Base-by-base conservation (phyloP, 2,113 vertebrate species). In the Cardinalis cardinalis region DNA sequence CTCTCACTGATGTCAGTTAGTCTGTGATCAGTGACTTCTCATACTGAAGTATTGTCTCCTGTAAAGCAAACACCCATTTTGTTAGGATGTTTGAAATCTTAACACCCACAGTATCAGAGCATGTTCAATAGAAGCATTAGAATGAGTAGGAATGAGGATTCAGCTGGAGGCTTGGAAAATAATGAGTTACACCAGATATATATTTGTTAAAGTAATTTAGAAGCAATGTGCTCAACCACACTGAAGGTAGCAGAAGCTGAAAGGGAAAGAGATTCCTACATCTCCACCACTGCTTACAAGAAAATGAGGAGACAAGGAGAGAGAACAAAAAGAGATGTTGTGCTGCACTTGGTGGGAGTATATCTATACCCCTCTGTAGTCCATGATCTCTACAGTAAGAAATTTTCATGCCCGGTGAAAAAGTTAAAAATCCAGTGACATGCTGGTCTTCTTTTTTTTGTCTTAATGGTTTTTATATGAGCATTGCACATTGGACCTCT, bases 281-380 rank as follows among this genome's bases (percentile, higher is more conserved):
- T 40, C 29, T 66, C 32, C 48, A 66, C 26, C 32, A 24, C 1
- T 66, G 29, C 61, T 59, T 55, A 29, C 19, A 13, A 32, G 24
- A 56, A 82, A 74, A 70, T 32, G 17, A 58, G 29, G 40, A 81
- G n/a, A 55, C 14, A 40, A 58, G 18, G 26, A 64, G 18, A 31
- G 0, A 31, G 13, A 29, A 21, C 3, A 48, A 43, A 79, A 68
- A 29, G 56, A 21, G 8, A 17, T 2, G 2, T 9, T 28, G 46
- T 49, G 31, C 14, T 66, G 38, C 31, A 8, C 16, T 56, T 53
- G 16, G 8, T 60, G 46, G 41, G 8, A 65, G 2, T 36, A 32
- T 21, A 52, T 1, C 8, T 26, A 32, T 26, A 80, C 2, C 7
- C 17, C 5, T 69, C n/a, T 65, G 16, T 32, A 66, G 17, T 48